Base-by-base conservation (phyloP, 2,113 vertebrate genomes). In the Odobenus rosmarus region DNA sequence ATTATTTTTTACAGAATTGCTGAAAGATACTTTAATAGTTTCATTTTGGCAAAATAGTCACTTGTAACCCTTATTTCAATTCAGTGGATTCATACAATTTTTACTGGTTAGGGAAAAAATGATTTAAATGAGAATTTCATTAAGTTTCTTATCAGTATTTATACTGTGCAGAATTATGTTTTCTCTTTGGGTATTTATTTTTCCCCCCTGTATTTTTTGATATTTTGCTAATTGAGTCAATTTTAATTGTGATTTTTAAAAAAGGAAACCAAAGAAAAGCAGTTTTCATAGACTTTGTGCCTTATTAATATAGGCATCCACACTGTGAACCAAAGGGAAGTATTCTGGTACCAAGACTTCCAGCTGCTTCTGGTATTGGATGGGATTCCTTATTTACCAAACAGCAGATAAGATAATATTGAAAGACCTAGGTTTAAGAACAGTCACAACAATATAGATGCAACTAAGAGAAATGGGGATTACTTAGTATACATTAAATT, bases 41-140 rank as follows among this genome's bases (percentile, higher is more conserved):
- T 88, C 21, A 18, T 49, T 51, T 83, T 62, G 85, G 51, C 71
- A 84, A 24, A 90, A 33, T 64, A 55, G n/a, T 90, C 16, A 23
- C 21, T 62, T n/a, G 33, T 86, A 80, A 55, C 23, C 23, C 51
- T 79, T 86, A 71, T 80, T 90, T 94, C 55, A 90, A 21, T 80
- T 86, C 72, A 94, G 46, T 80, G 62, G 42, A 86, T 14, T 90
- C 11, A 86, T 67, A 42, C 69, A 59, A 28, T 33, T 90, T 71
- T 93, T 93, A 85, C 28, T 72, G 53, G 26, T 53, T 96, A 90
- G 55, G 42, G 51, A 81, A 90, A 81, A 90, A 59, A 1, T 69
- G 4, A 79, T 93, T 90, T 64, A 86, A 72, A 46, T 90, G 53
- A 90, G 61, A 80, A 94, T 94, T 94, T 84, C 19, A 83, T 89